phyloP scores from a whole-genome alignment of 2,888 invertebrate species.

The Leptinotarsa rubiginosa region DNA sequence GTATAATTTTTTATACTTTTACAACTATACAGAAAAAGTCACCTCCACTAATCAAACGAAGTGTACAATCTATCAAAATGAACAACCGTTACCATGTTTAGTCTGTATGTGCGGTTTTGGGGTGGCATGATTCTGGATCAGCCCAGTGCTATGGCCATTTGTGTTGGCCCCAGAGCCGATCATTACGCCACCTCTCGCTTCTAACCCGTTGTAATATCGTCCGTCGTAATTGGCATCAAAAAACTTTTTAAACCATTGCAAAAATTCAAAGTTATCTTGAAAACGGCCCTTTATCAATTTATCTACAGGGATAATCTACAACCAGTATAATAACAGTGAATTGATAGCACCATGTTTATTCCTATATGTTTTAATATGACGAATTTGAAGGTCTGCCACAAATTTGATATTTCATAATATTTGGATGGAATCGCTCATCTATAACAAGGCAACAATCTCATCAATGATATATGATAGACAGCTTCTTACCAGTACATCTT shows the following conservation, averaged over 20 bases:
- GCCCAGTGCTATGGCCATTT: slow-evolving; percentile 31
- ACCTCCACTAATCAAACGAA: slow-evolving; percentile 28
- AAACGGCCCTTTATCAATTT: slow-evolving; percentile 98
- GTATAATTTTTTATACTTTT: too few species aligned
- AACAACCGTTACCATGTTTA: slow-evolving; percentile 46
- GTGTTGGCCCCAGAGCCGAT: slow-evolving; percentile 71
- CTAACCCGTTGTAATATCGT: slow-evolving; percentile 92
- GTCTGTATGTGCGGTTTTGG: slow-evolving; percentile 52
- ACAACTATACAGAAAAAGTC: background rate
- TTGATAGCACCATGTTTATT: too few species aligned
- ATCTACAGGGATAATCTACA: slow-evolving; percentile 98
- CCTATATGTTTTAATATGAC: background rate
- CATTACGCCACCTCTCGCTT: slow-evolving; percentile 85
- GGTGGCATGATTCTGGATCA: slow-evolving; percentile 33
- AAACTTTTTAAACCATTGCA: slow-evolving; percentile 99
- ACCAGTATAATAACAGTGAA: slow-evolving; percentile 41
- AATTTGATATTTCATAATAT: background rate
- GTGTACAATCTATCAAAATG: slow-evolving; percentile 22
- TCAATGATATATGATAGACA: too few species aligned
- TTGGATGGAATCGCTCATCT: background rate
- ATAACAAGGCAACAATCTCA: too few species aligned
- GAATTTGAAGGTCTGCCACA: background rate
- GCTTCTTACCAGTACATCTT: too few species aligned
- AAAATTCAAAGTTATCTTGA: slow-evolving; percentile 99
- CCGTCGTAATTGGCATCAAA: slow-evolving; percentile 99